Evolutionary conservation across 2,888 invertebrate genomes (phyloP).

Genomic region (Oxystoma pomonae): DNA sequence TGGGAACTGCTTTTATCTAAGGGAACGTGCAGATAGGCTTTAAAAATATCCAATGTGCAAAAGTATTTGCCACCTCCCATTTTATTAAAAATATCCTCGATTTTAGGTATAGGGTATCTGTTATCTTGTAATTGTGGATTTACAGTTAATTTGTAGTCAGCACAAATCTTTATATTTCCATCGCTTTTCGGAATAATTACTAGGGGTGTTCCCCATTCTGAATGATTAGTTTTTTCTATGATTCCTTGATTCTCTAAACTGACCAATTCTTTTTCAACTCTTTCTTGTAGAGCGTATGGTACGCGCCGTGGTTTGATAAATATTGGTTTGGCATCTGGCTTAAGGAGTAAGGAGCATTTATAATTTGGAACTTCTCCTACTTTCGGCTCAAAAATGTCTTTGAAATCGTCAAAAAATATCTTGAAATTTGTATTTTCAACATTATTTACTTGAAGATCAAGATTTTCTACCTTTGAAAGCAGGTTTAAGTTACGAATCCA

Average conservation of each 20-base stretch:
- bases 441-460: background rate
- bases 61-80: slow-evolving; percentile 25
- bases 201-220: slow-evolving; percentile 17
- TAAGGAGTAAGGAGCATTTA: background rate
- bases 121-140: slow-evolving; percentile 33
- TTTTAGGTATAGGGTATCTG: slow-evolving; percentile 34
- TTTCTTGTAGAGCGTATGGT: no score
- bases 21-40: slow-evolving; percentile 26
- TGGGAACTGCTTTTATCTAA: slow-evolving; percentile 22
- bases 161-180: slow-evolving; percentile 5
- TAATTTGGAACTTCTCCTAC: background rate
- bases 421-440: background rate
- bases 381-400: background rate
- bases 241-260: background rate
- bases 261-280: background rate
- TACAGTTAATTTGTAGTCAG: slow-evolving; percentile 10
- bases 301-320: no score
- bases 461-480: background rate
- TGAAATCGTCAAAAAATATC: background rate
- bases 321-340: background rate
- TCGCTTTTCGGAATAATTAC: slow-evolving; percentile 12
- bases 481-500: background rate
- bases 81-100: slow-evolving; percentile 25
- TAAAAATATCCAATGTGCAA: slow-evolving; percentile 23
- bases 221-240: background rate